Evolutionary conservation across 2,797 vertebrate genomes (phyloP).

Genomic region (Silurus lanzhouensis): DNA sequence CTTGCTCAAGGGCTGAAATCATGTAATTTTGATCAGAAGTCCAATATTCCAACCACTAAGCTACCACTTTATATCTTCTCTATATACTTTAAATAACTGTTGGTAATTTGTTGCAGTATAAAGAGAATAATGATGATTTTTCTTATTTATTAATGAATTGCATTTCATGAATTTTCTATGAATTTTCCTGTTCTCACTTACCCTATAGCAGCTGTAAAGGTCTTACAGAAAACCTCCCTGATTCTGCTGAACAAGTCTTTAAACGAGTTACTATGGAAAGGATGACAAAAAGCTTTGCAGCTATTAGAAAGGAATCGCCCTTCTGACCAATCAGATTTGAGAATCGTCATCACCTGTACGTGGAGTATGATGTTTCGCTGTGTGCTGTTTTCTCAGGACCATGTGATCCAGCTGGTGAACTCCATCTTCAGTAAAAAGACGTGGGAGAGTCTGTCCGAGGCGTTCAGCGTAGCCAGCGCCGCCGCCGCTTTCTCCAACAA

Average conservation of each 20-base stretch:
- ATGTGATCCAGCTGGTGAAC: conserved; percentile 94
- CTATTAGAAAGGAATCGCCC: background rate
- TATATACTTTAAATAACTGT: too few relatives aligned
- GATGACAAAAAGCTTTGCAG: background rate
- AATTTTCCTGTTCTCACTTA: background rate
- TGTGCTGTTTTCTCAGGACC: conserved; percentile 78
- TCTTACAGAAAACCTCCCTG: background rate
- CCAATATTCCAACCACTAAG: too few relatives aligned
- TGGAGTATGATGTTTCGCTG: background rate
- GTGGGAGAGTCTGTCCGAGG: conserved; percentile 88
- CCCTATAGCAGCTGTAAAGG: background rate
- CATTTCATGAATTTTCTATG: background rate
- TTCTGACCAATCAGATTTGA: background rate
- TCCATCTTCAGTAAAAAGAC: conserved; percentile 96
- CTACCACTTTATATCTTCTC: too few relatives aligned
- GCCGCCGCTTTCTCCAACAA: conserved; percentile 86
- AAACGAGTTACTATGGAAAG: background rate
- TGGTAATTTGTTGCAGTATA: too few relatives aligned
- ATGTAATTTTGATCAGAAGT: too few relatives aligned
- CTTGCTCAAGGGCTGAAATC: too few relatives aligned
- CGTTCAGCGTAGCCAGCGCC: conserved; percentile 88
- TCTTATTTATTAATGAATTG: background rate
- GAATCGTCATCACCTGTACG: background rate
- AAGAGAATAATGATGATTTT: too few relatives aligned
- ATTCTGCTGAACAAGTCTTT: background rate